These are phyloP conservation scores for Chelonia mydas DNA, from an alignment of 2,797 vertebrate genomes.

Conservation along the genomic window DNA sequence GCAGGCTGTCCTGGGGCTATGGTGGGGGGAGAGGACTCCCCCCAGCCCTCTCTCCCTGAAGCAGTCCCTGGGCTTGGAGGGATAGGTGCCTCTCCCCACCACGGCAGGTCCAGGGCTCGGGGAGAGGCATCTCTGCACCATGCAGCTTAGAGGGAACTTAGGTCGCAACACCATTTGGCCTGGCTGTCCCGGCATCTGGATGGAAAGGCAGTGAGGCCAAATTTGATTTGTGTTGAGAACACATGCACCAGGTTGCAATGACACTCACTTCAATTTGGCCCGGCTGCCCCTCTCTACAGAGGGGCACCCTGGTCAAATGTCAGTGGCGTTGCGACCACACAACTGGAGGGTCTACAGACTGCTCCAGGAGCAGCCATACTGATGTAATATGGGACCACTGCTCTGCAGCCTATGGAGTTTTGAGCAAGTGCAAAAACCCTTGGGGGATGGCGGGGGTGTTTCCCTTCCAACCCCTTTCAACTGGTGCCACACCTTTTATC, in stretches of 20 bases:
- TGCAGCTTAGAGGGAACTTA: neutral
- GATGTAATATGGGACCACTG: neutral
- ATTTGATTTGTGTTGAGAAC: neutral
- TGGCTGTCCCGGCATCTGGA: neutral
- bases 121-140: too few relatives aligned
- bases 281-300: too few relatives aligned
- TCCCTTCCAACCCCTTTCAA: neutral
- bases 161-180: neutral
- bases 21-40: too few relatives aligned
- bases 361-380: neutral
- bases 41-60: too few relatives aligned
- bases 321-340: too few relatives aligned
- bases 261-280: neutral
- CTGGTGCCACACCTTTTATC: neutral
- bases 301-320: neutral
- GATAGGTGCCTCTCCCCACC: too few relatives aligned
- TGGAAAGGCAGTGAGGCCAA: neutral
- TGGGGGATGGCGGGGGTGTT: neutral
- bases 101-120: too few relatives aligned
- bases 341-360: too few relatives aligned
- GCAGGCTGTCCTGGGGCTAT: too few relatives aligned
- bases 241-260: neutral
- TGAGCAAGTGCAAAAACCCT: too few relatives aligned
- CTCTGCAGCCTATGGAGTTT: neutral
- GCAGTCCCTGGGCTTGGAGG: too few relatives aligned